Base-by-base conservation (phyloP, 2,888 invertebrate species). In the Patella depressa region DNA sequence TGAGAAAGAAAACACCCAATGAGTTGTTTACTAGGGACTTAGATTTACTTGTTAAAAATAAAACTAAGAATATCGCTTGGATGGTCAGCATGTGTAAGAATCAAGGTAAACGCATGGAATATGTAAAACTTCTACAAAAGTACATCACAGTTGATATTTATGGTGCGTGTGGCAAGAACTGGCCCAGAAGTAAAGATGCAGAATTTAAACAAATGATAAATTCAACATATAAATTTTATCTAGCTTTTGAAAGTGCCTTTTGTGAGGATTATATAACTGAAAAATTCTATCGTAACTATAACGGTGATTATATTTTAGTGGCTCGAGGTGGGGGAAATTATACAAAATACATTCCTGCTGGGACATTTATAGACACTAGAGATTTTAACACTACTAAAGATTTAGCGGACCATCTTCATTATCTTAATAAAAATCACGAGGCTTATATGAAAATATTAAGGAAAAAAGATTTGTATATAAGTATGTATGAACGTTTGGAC, bases 271-370 rank as follows among this genome's bases (percentile, higher is more conserved):
- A 65, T n/a, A 65, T 65, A 19, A 15, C 65, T 19, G 65, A 65
- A 65, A 65, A 65, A 65, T 65, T 19, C 19, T 65, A 19, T 65
- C 4, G 2, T 0, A 2, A n/a, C n/a, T 65, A 65, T 65, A n/a
- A n/a, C 9, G 19, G 65, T 9, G 65, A 65, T 65, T 19, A 19
- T 19, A 65, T 65, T 17, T 19, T 9, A 19, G n/a, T 65, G 7
- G 15, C 65, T 65, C 65, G 65, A 2, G 65, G 65, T 65, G 65
- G 65, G n/a, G 65, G 65, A 19, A 65, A 65, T 65, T 65, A 65
- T 65, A 19, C 65, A 11, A 65, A 65, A 65, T n/a, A 17, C 2
- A 19, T 24, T 9, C 65, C 65, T 24, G n/a, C n/a, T 9, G 65
- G 65, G 7, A 65, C 65, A 9, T 65, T 19, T 65, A 65, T 65